Conservation (phyloP, 2,797 vertebrate genomes). For the Sebastolobus alascanus region DNA sequence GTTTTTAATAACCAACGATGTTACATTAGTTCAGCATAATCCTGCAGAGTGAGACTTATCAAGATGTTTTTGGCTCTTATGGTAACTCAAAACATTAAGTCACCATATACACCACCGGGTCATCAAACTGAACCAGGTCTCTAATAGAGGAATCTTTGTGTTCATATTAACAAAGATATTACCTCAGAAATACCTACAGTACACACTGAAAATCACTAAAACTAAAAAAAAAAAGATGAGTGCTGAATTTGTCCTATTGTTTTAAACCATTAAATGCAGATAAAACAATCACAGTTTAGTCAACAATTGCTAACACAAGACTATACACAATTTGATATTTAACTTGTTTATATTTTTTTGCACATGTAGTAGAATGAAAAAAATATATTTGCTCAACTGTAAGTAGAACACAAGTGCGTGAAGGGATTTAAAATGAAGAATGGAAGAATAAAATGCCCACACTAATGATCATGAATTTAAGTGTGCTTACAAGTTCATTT, state of each 20-base stretch:
- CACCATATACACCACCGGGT: not conserved
- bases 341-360: not conserved
- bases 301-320: not conserved
- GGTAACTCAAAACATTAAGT: not conserved
- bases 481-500: not conserved
- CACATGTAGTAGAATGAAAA: not conserved
- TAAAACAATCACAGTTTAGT: not conserved
- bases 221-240: no score
- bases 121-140: not conserved
- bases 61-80: not conserved
- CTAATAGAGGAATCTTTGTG: not conserved
- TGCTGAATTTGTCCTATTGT: not conserved
- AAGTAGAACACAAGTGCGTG: fast-evolving
- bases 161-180: not conserved
- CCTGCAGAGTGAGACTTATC: conserved; percentile 2
- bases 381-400: not conserved
- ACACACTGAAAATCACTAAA: not conserved
- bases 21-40: conserved; percentile 10
- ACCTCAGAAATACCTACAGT: not conserved
- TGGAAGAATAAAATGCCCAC: not conserved
- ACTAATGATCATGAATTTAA: not conserved
- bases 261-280: not conserved
- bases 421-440: not conserved
- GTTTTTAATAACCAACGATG: not conserved
- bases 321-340: not conserved